Percentiles rank a stretch among this genome's conserved stretches.
phyloP scores from a whole-genome alignment of 64 coral and sea anemone genomes.

The Montipora capricornis region DNA sequence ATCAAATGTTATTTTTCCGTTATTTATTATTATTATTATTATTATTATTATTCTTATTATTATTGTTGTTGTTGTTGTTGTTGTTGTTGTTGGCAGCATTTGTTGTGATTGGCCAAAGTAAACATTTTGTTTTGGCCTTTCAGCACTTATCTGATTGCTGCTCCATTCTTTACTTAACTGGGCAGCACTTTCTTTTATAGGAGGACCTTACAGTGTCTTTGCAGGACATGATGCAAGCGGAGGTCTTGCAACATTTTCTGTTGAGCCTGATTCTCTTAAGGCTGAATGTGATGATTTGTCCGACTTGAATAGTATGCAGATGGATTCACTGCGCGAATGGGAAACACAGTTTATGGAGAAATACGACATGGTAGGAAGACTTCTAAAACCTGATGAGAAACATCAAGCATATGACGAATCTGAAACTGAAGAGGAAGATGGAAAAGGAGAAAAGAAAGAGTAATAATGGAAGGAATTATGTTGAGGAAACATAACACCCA shows the following conservation, averaged over 20 bases:
- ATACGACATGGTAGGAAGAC: constrained; percentile 90
- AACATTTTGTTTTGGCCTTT: too few relatives aligned
- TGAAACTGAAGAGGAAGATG: constrained; percentile 98
- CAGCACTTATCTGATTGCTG: too few relatives aligned
- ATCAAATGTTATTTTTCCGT: too few relatives aligned
- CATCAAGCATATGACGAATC: constrained; percentile 96
- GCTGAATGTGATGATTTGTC: constrained; percentile 96
- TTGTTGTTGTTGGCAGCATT: too few relatives aligned
- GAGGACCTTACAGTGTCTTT: constrained; percentile 98
- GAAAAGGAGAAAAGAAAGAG: constrained; percentile 69
- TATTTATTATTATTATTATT: too few relatives aligned
- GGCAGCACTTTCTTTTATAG: constrained; percentile 25
- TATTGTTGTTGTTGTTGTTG: too few relatives aligned
- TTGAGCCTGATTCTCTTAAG: constrained; percentile 87
- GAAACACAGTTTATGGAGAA: constrained; percentile 97
- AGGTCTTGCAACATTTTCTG: constrained; percentile 94
- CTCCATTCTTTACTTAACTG: neutral
- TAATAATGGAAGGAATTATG: constrained; percentile 32
- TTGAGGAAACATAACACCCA: constrained; percentile 16
- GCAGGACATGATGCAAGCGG: constrained; percentile 97
- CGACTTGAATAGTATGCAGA: constrained; percentile 98
- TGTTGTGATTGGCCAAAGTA: too few relatives aligned
- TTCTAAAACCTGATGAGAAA: constrained; percentile 92
- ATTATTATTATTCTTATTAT: too few relatives aligned
- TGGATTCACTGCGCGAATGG: constrained; percentile 94